A percentile compares a stretch with the other conserved stretches of the same genome.
Evolutionary conservation across 2,113 vertebrate genomes (phyloP).

Genomic region (Poecile atricapillus): DNA sequence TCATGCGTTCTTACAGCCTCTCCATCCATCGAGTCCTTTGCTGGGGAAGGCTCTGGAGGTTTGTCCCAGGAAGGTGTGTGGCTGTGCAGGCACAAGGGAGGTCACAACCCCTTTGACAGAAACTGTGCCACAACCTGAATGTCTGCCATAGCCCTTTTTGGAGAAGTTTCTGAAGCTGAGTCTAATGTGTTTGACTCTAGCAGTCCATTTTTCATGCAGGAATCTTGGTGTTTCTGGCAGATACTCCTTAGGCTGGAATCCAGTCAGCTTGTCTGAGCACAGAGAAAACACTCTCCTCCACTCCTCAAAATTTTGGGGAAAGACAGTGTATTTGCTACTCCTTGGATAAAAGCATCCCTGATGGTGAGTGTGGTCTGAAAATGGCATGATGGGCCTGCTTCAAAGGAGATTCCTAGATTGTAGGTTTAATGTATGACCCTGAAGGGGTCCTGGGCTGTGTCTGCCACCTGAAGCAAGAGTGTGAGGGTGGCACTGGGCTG

Average conservation of each 20-base stretch:
- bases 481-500: not conserved
- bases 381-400: not conserved
- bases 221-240: not conserved
- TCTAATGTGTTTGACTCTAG: not conserved
- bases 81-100: not conserved
- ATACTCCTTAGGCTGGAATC: not conserved
- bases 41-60: not conserved
- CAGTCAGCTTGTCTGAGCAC: not conserved
- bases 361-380: not conserved
- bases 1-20: not conserved
- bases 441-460: not conserved
- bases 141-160: not conserved
- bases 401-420: not conserved
- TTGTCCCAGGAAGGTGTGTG: not conserved
- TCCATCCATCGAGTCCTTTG: no score
- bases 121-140: not conserved
- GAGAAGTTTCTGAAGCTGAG: not conserved
- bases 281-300: not conserved
- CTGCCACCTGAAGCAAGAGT: fast-evolving
- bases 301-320: not conserved
- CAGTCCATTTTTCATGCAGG: not conserved
- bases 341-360: not conserved
- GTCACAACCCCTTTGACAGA: not conserved
- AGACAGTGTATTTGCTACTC: not conserved
- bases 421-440: not conserved